phyloP scores from a whole-genome alignment of 2,113 vertebrate genomes.

The Jacana jacana region DNA sequence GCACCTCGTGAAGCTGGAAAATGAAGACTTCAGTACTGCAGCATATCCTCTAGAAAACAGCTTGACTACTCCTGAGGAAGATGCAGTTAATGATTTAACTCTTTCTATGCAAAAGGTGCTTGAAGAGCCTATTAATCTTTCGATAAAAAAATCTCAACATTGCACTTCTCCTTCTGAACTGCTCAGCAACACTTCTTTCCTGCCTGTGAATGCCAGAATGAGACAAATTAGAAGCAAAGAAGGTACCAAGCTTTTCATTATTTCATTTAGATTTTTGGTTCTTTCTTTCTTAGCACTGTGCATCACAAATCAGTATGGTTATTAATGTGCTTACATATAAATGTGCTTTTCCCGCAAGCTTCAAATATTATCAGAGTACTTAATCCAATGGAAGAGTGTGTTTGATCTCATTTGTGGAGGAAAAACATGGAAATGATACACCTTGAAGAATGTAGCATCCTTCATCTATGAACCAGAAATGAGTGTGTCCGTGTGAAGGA shows the following conservation, averaged over 20 bases:
- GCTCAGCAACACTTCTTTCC: background rate
- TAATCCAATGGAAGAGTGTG: background rate
- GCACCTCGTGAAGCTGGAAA: constrained; percentile 67
- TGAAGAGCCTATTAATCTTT: constrained; percentile 84
- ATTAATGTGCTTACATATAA: background rate
- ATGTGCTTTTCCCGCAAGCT: background rate
- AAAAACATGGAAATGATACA: background rate
- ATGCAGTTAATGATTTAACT: constrained; percentile 59
- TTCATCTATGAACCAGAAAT: background rate
- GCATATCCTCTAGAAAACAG: constrained; percentile 53
- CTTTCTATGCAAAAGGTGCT: constrained; percentile 73
- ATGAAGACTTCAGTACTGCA: constrained; percentile 57
- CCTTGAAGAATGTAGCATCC: constrained; percentile 6
- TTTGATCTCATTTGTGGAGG: constrained; percentile 13
- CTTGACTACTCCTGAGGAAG: background rate
- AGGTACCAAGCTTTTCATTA: constrained; percentile 65
- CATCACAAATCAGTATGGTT: background rate
- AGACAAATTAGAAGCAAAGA: constrained; percentile 58
- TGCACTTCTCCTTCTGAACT: constrained; percentile 19
- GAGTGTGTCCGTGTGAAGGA: background rate
- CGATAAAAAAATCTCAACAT: constrained; percentile 70
- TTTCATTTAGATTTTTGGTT: background rate
- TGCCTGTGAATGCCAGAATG: constrained; percentile 26
- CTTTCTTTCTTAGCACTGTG: background rate
- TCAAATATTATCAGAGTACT: constrained; percentile 3